Conservation (phyloP, 92 coral and sea anemone genomes). For the Ricordea florida region DNA sequence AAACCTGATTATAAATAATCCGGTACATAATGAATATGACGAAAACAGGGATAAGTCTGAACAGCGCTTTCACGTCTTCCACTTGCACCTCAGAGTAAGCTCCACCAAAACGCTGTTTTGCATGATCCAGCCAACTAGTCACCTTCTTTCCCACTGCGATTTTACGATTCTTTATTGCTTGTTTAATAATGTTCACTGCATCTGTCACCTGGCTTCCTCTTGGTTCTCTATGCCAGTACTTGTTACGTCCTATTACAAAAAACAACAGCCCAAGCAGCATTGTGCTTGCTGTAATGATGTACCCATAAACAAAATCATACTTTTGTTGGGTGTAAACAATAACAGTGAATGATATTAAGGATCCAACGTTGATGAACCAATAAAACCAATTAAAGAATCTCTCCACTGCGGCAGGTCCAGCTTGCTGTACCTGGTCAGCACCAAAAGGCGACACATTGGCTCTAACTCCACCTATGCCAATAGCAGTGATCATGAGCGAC, state of each 20-base stretch:
- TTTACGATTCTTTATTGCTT: constrained; percentile 24
- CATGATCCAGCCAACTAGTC: constrained; percentile 68
- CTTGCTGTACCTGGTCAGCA: constrained; percentile 62
- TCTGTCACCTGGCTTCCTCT: constrained; percentile 52
- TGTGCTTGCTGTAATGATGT: constrained; percentile 46
- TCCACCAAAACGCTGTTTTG: constrained; percentile 47
- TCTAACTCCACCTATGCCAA: constrained; percentile 80
- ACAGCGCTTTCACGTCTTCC: constrained; percentile 64
- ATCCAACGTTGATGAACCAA: constrained; percentile 73
- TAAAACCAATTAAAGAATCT: constrained; percentile 77
- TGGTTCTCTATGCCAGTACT: constrained; percentile 44
- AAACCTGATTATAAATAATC: constrained; percentile 77
- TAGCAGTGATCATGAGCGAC: constrained; percentile 58
- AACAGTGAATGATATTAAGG: constrained; percentile 57
- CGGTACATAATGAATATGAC: constrained; percentile 64
- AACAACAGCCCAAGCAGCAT: constrained; percentile 41
- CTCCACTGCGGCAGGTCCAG: constrained; percentile 24
- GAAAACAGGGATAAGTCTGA: constrained; percentile 72
- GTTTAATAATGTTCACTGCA: constrained; percentile 42
- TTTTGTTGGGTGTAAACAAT: constrained; percentile 79
- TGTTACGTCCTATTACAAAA: constrained; percentile 52
- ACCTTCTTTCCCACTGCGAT: background rate
- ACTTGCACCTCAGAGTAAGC: constrained; percentile 56
- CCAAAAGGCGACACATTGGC: constrained; percentile 84
- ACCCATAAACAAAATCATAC: constrained; percentile 67